Base-by-base conservation (phyloP, 2,797 vertebrate genomes). In the Neopelma chrysocephalum region DNA sequence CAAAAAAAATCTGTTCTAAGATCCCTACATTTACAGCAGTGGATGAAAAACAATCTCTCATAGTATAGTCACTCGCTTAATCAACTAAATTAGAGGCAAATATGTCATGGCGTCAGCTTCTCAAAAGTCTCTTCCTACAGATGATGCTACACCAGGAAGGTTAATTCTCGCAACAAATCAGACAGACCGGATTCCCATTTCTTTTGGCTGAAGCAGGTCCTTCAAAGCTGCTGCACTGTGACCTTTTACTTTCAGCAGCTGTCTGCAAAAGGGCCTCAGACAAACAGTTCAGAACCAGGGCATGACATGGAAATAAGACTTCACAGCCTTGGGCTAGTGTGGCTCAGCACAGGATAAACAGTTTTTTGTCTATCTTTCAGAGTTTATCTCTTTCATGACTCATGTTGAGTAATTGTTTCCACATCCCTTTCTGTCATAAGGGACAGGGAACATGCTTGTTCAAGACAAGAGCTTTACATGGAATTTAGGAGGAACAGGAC, bases 341-440 rank as follows among this genome's bases (percentile, higher is more conserved):
- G 86, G 89, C 89, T 96, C 87, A 91, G 83, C 47, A 87, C 71
- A 96, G 95, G 94, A 96, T 95, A 96, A 97, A 97, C 94, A 96
- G 77, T 95, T 95, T 96, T 96, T 95, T 94, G 93, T 92, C 96
- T 96, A 87, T 96, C 96, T 93, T 96, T 97, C 93, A 94, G 91
- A 81, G 89, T 96, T 97, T 96, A 96, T 96, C 96, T 97, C 88
- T 96, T 92, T 85, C 90, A 93, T 97, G 96, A 97, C 93, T 97
- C 96, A 97, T 93, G 81, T 81, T 96, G 95, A 93, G 89, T 92
- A 96, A 93, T 91, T 95, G 85, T 95, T 97, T 97, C 95, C 92
- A 95, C 96, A 96, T 96, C 95, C 85, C 66, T 61, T 94, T 95
- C 94, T 97, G 95, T 95, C 93, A 79, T 90, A 94, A 96, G 93